Percentiles rank a stretch among this genome's conserved stretches.
phyloP scores from a whole-genome alignment of 2,113 vertebrate species.

The Dolichallabes microphthalmus region DNA sequence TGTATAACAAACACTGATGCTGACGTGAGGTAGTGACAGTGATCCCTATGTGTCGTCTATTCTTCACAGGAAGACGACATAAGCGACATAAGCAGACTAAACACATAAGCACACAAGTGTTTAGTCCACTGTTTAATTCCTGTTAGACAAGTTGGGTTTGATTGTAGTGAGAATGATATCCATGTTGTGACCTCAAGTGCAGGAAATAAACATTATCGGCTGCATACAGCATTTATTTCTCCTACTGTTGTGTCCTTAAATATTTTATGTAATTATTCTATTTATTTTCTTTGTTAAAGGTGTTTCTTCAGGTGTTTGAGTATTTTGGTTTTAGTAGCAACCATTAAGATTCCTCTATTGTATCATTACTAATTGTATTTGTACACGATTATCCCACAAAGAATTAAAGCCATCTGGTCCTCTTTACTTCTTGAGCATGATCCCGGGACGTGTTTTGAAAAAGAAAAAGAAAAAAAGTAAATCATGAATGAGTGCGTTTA shows the following conservation, averaged over 20 bases:
- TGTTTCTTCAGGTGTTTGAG: not conserved
- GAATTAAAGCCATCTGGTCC: slow-evolving; percentile 51
- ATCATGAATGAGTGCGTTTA: not conserved
- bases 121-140: not conserved
- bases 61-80: no score
- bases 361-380: not conserved
- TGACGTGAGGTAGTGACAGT: no score
- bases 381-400: slow-evolving; percentile 50
- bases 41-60: no score
- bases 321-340: not conserved
- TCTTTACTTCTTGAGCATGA: slow-evolving; percentile 19
- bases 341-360: slow-evolving; percentile 17
- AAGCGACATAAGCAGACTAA: no score
- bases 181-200: not conserved
- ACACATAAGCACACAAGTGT: no score
- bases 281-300: not conserved
- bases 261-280: not conserved
- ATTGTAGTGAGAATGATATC: not conserved
- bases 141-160: not conserved
- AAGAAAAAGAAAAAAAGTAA: slow-evolving; percentile 22
- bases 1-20: no score
- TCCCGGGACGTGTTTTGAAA: slow-evolving; percentile 25
- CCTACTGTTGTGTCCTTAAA: not conserved
- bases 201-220: not conserved
- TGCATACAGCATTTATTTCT: not conserved